Conservation (phyloP, 2,888 invertebrate species). For the Dorcus hopei region DNA sequence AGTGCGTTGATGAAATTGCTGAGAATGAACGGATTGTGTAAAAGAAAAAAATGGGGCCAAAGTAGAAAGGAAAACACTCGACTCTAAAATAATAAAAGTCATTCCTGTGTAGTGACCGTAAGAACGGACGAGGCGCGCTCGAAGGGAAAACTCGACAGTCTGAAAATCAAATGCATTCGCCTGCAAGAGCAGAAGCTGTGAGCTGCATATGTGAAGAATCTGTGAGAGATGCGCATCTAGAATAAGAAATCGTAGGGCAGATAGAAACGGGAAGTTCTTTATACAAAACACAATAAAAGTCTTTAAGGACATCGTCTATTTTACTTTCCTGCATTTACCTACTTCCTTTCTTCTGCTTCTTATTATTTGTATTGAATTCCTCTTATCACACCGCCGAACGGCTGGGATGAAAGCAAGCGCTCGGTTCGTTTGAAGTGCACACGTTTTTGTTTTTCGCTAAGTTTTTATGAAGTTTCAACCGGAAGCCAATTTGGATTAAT, state of each 20-base stretch:
- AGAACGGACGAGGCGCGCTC: constrained; percentile 17
- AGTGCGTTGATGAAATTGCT: too few relatives aligned
- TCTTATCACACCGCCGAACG: too few relatives aligned
- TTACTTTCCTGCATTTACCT: background rate
- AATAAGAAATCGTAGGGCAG: background rate
- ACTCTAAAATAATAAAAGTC: constrained; percentile 17
- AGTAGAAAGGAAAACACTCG: background rate
- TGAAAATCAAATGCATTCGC: constrained; percentile 20
- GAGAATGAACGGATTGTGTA: too few relatives aligned
- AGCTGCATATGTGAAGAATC: constrained; percentile 20
- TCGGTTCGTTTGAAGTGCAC: too few relatives aligned
- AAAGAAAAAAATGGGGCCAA: too few relatives aligned
- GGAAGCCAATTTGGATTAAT: too few relatives aligned
- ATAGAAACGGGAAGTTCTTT: background rate
- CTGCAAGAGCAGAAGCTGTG: constrained; percentile 15
- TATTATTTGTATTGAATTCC: too few relatives aligned
- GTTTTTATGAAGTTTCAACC: too few relatives aligned
- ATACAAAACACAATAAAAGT: background rate
- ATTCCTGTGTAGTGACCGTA: constrained; percentile 24
- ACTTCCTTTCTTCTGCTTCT: too few relatives aligned
- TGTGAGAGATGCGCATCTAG: background rate
- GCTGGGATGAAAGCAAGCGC: too few relatives aligned
- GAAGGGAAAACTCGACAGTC: constrained; percentile 23
- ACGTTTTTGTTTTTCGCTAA: too few relatives aligned
- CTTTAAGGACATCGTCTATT: background rate